Evolutionary conservation across 2,797 vertebrate genomes (phyloP), one percentile per base, ranked within the genome.

Genomic region (Decapterus maruadsi): DNA sequence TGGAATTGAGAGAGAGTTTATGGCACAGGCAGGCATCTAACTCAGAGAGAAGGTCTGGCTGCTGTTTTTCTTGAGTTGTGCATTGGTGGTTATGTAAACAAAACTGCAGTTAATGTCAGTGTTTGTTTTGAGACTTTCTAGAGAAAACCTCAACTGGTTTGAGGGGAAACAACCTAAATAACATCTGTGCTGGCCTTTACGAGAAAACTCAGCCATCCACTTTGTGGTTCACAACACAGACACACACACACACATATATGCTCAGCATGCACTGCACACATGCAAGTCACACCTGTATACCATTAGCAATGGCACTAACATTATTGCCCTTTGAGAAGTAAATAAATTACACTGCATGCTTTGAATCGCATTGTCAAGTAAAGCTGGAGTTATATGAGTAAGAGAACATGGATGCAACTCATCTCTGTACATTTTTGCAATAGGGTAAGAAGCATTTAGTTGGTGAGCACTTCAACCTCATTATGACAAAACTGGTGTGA

Each of bases 131-230:
- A 65, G 79, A 71, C 75, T 83, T 92, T 92, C 82, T 87, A 75
- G 77, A 87, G 84, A 91, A 93, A 93, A 88, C 90, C 89, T 91
- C 88, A 88, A 87, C 50, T 81, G 78, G 77, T 91, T 89, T 72
- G 14, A 81, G 68, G 82, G 84, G 79, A 88, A 92, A 88, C 60
- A 89, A 90, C 85, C 90, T 81, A 77, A 84, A 80, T 77, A 87
- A 92, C 94, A 94, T 93, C 93, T 94, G 93, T 85, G 83, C 87
- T n/a, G 88, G 86, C 82, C 90, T 93, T 93, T 90, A 92, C 73
- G 77, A 93, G 89, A 93, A 93, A 87, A 92, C 75, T 72, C 85
- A 84, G 70, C 88, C 86, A 92, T 91, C 78, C 80, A 92, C 85
- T 90, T 84, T 92, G 91, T 90, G 90, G 91, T 88, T 85, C 36